These are phyloP conservation scores for Matsumurasca onukii DNA, from an alignment of 1,140 invertebrate genomes.

Conservation along the genomic window DNA sequence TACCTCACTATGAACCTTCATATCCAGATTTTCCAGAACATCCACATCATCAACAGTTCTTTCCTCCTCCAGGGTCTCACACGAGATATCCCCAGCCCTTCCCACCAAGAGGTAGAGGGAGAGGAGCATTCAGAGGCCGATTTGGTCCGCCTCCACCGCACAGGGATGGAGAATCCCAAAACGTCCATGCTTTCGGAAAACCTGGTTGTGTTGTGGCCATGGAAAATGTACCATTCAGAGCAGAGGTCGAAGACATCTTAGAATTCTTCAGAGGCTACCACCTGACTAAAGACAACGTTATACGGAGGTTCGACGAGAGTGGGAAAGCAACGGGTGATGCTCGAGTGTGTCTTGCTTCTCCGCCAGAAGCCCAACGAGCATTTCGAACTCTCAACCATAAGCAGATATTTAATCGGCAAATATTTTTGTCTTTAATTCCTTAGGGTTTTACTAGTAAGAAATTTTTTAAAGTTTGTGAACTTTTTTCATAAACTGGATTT, in stretches of 20 bases:
- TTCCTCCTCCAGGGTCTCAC: neutral
- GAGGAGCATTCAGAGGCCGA: constrained; percentile 40
- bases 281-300: constrained; percentile 72
- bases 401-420: constrained; percentile 11
- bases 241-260: constrained; percentile 83
- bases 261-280: constrained; percentile 80
- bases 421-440: neutral
- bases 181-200: constrained; percentile 61
- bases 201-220: constrained; percentile 80
- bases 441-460: too few relatives aligned
- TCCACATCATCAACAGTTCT: neutral
- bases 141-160: neutral
- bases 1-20: neutral
- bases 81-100: constrained; percentile 4
- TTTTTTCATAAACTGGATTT: too few relatives aligned
- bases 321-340: constrained; percentile 88
- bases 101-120: constrained; percentile 49
- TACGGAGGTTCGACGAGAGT: constrained; percentile 78
- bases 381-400: neutral
- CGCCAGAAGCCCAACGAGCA: constrained; percentile 13
- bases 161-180: neutral
- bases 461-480: too few relatives aligned
- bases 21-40: neutral
- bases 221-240: constrained; percentile 84
- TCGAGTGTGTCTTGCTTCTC: constrained; percentile 8